Conservation (phyloP, 2,888 invertebrate genomes). For the Zele albiditarsus region DNA sequence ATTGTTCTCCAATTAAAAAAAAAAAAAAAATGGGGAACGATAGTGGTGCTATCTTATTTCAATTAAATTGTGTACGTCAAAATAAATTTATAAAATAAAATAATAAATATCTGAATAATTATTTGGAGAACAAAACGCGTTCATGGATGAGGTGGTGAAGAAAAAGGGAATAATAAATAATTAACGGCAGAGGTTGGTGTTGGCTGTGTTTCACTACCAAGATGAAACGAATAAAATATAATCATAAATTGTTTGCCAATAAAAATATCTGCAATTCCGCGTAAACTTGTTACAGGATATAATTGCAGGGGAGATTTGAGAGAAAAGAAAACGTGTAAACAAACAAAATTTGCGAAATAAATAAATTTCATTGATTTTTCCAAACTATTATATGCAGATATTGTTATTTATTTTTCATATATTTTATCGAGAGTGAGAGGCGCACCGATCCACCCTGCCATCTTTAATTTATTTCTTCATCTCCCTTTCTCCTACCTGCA, state of each 20-base stretch:
- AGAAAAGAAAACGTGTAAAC: not conserved
- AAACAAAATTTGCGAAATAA: slow-evolving; percentile 1
- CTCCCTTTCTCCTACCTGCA: slow-evolving; percentile 29
- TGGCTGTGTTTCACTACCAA: slow-evolving; percentile 2
- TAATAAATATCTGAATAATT: not conserved
- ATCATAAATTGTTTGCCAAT: slow-evolving; percentile 1
- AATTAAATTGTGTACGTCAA: not conserved
- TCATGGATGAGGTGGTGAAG: not conserved
- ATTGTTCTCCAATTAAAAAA: not conserved
- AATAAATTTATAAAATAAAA: not conserved
- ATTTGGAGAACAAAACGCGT: not conserved
- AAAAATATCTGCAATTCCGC: not conserved
- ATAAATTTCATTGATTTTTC: not conserved
- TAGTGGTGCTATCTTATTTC: not conserved
- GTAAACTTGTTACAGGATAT: not conserved
- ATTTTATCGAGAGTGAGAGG: slow-evolving; percentile 52
- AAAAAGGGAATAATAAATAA: not conserved
- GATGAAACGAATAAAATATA: slow-evolving; percentile 3
- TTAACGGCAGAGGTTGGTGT: slow-evolving; percentile 1
- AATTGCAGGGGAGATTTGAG: not conserved
- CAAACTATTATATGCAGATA: slow-evolving; percentile 1
- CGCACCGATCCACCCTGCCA: slow-evolving; percentile 71
- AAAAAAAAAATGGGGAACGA: not conserved
- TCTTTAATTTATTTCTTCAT: slow-evolving; percentile 24
- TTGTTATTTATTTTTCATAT: not conserved